These are phyloP conservation scores for Anoncus sp. DNA, from an alignment of 2,888 invertebrate species.

Conservation along the genomic window DNA sequence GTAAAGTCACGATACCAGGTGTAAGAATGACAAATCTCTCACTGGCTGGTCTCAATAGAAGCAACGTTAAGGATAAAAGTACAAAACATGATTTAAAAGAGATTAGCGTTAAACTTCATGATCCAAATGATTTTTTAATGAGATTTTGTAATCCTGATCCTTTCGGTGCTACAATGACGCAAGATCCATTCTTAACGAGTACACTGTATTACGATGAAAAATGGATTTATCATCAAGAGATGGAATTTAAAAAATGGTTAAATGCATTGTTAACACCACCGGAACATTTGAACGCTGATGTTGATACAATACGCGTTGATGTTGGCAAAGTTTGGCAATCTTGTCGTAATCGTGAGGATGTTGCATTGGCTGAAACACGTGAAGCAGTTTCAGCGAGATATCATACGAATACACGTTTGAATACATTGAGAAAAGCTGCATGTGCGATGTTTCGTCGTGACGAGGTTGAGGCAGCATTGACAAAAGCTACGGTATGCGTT, in stretches of 20 bases:
- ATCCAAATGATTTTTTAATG: slow-evolving; percentile 78
- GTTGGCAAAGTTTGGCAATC: slow-evolving; percentile 91
- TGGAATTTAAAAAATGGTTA: slow-evolving; percentile 91
- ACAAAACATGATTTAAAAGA: slow-evolving; percentile 59
- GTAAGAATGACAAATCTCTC: slow-evolving; percentile 74
- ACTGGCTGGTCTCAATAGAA: slow-evolving; percentile 66
- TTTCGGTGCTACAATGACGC: slow-evolving; percentile 85
- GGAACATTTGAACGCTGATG: slow-evolving; percentile 84
- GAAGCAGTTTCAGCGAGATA: slow-evolving; percentile 88
- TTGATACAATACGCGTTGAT: slow-evolving; percentile 88
- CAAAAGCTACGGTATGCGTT: slow-evolving; percentile 88
- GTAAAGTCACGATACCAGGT: slow-evolving; percentile 70
- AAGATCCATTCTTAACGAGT: slow-evolving; percentile 88
- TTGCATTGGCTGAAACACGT: slow-evolving; percentile 88
- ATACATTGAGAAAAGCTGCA: slow-evolving; percentile 88
- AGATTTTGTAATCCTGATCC: slow-evolving; percentile 84
- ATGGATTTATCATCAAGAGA: slow-evolving; percentile 88
- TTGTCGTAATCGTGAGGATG: slow-evolving; percentile 87
- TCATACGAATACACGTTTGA: slow-evolving; percentile 88
- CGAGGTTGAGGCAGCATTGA: slow-evolving; percentile 87
- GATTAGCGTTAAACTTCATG: slow-evolving; percentile 70
- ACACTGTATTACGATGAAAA: slow-evolving; percentile 88
- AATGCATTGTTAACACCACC: slow-evolving; percentile 91
- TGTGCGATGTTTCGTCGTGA: slow-evolving; percentile 87
- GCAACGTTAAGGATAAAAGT: slow-evolving; percentile 51